These are phyloP conservation scores for Eulemur mongoz DNA, from an alignment of 2,797 vertebrate species.

Conservation along the genomic window DNA sequence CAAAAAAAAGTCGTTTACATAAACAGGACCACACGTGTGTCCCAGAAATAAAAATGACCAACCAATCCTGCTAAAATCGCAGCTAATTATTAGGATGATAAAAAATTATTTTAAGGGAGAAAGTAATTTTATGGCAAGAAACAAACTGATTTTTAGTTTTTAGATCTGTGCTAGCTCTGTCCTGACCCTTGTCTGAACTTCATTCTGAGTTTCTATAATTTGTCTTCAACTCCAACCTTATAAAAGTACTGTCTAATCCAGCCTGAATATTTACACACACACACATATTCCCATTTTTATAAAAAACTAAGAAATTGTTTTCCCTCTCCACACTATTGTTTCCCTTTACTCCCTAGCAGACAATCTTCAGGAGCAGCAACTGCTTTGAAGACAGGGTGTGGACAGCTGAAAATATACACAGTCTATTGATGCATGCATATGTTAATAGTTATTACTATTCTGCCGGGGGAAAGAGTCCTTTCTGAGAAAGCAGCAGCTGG, in stretches of 20 bases:
- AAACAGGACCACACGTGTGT: neutral
- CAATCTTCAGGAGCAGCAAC: neutral
- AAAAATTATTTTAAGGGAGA: slow-evolving; percentile 5
- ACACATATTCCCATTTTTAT: neutral
- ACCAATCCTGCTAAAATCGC: neutral
- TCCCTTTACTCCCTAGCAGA: neutral
- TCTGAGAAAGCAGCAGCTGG: neutral
- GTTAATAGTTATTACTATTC: neutral
- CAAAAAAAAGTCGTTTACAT: slow-evolving; percentile 2
- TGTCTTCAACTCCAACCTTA: neutral
- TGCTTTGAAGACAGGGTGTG: neutral
- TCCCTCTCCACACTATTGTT: neutral
- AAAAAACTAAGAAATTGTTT: neutral
- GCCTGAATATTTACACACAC: neutral
- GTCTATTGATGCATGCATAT: neutral
- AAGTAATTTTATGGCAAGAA: slow-evolving; percentile 37
- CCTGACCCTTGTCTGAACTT: neutral
- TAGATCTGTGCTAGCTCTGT: neutral
- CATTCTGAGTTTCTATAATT: slow-evolving; percentile 4
- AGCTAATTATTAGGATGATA: neutral
- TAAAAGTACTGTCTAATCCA: neutral
- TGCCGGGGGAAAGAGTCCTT: neutral
- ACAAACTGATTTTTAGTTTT: neutral
- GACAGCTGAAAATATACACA: neutral
- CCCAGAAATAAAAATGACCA: neutral